Base-by-base conservation (phyloP, 2,113 vertebrate genomes). In the Serilophus lunatus region DNA sequence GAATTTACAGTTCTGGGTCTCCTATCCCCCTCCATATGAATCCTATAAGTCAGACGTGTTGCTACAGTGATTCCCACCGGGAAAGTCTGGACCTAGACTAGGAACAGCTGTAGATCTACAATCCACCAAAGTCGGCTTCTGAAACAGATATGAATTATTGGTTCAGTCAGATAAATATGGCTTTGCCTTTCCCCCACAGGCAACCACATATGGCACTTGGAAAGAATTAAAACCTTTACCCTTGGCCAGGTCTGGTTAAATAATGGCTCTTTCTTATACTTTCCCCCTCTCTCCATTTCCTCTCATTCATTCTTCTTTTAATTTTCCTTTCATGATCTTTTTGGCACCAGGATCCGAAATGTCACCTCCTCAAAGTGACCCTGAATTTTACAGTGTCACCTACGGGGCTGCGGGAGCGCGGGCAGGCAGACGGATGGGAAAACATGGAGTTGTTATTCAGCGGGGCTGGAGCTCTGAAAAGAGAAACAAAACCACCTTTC, bases 101-200 rank as follows among this genome's bases (percentile, higher is more conserved):
- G 90, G 96, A 98, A 97, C 97, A 97, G 97, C 98, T 98, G 97
- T 92, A 96, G 86, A 95, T 90, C 96, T 95, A 71, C 96, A 95
- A 90, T 97, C 96, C 97, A 96, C 92, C 93, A 95, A 97, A 96
- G 96, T 94, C 97, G 63, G 96, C 97, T 97, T 95, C 97, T 98
- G 98, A 97, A 97, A 97, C 96, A 96, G 97, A 97, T 97, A 97
- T 97, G 97, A 98, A 94, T 97, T 98, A 97, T 97, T 97, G 94
- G 93, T 97, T 97, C 97, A 96, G 97, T 97, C 97, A 95, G 94
- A 97, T 95, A 97, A 96, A 96, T 95, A 90, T 91, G 95, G 92
- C 82, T 92, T 92, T 53, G 69, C 94, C 88, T 94, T 96, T 97
- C 86, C 94, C 92, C 96, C 88, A 87, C 93, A 97, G 96, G 94